phyloP scores from a whole-genome alignment of 2,113 vertebrate genomes.

The Pipa parva region DNA sequence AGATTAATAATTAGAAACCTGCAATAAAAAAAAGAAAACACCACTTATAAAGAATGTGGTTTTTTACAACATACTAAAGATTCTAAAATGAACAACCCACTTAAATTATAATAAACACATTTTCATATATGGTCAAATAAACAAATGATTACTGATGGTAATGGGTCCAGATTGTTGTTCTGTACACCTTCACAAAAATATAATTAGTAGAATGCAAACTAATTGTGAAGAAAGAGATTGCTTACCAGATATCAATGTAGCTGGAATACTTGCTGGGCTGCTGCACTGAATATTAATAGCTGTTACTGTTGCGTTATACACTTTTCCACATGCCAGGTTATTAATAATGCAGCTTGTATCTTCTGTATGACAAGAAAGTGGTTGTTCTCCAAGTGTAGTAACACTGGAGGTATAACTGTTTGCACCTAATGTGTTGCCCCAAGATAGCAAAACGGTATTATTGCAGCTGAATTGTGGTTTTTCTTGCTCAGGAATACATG shows the following conservation, averaged over 20 bases:
- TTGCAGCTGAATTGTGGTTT: constrained; percentile 52
- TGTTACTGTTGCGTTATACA: constrained; percentile 55
- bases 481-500: constrained; percentile 56
- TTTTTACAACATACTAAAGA: no score
- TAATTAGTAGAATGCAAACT: background rate
- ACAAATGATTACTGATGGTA: no score
- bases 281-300: constrained; percentile 50
- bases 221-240: no score
- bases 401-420: constrained; percentile 57
- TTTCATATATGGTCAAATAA: no score
- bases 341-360: constrained; percentile 48
- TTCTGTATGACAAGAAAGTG: constrained; percentile 48
- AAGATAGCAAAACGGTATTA: constrained; percentile 53
- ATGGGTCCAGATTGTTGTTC: background rate
- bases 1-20: no score
- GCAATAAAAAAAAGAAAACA: no score
- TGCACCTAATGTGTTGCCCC: constrained; percentile 44
- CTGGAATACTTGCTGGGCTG: constrained; percentile 38
- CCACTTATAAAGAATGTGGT: no score
- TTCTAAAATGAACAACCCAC: no score
- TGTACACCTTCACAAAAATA: background rate
- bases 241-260: constrained; percentile 60
- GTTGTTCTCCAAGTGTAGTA: background rate
- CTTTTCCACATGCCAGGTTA: constrained; percentile 57
- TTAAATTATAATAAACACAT: no score